These are phyloP conservation scores for Xiphophorus maculatus DNA, from an alignment of 2,113 vertebrate genomes.

Conservation along the genomic window DNA sequence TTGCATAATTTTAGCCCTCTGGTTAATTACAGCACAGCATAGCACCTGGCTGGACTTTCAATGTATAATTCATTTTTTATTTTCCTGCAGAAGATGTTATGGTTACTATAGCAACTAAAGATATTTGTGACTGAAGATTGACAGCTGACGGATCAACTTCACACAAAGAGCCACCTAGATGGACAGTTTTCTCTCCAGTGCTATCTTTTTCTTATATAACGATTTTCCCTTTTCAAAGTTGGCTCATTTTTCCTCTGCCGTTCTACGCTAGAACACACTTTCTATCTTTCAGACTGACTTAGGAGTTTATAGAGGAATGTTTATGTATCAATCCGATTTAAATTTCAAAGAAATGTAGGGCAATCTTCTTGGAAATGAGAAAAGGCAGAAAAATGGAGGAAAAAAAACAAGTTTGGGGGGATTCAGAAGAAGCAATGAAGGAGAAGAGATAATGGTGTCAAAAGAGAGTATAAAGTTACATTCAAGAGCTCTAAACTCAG, in stretches of 20 bases:
- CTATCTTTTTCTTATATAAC: slow-evolving; percentile 30
- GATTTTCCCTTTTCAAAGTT: neutral
- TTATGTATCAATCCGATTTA: slow-evolving; percentile 56
- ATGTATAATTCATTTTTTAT: slow-evolving; percentile 23
- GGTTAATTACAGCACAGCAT: slow-evolving; percentile 50
- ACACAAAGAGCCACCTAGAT: slow-evolving; percentile 39
- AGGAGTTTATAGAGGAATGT: slow-evolving; percentile 35
- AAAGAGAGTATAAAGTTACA: slow-evolving; percentile 16
- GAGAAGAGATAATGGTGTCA: slow-evolving; percentile 20
- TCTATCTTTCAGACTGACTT: slow-evolving; percentile 36
- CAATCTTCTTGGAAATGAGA: slow-evolving; percentile 19
- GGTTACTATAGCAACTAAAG: slow-evolving; percentile 50
- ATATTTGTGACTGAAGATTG: slow-evolving; percentile 50
- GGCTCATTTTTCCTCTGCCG: neutral
- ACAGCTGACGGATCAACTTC: slow-evolving; percentile 59
- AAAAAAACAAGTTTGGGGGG: slow-evolving; percentile 18
- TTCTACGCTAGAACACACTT: slow-evolving; percentile 12
- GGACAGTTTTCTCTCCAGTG: slow-evolving; percentile 12
- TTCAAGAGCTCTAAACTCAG: slow-evolving; percentile 35
- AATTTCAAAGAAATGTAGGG: slow-evolving; percentile 51
- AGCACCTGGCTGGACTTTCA: slow-evolving; percentile 49
- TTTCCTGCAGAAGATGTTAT: slow-evolving; percentile 12
- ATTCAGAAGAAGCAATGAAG: slow-evolving; percentile 18
- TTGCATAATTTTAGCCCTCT: slow-evolving; percentile 66
- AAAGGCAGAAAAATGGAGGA: slow-evolving; percentile 2